A percentile compares a stretch with the other conserved stretches of the same genome.
These are phyloP conservation scores for Megaleporinus macrocephalus DNA, from an alignment of 2,113 vertebrate species.

Conservation along the genomic window DNA sequence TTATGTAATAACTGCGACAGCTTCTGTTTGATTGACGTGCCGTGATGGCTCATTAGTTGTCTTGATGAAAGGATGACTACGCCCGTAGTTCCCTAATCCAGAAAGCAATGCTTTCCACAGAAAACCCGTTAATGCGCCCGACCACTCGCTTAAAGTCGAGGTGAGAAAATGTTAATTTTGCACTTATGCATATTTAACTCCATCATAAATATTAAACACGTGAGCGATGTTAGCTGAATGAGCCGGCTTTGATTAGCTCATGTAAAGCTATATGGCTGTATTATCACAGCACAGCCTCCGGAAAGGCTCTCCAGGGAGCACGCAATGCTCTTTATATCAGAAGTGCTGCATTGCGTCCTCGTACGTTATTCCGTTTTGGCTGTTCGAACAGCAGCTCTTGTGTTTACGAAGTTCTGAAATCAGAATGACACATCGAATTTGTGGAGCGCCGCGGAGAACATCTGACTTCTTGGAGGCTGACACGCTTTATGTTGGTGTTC, in stretches of 20 bases:
- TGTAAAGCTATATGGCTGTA: neutral
- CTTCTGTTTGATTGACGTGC: no score
- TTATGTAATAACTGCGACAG: no score
- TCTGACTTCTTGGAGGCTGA: neutral
- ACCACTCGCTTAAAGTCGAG: neutral
- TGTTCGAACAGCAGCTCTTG: no score
- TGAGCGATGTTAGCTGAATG: neutral
- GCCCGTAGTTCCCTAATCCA: no score
- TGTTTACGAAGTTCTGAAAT: no score
- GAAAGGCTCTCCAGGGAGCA: neutral
- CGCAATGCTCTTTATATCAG: no score
- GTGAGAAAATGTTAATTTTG: neutral
- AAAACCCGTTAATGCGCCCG: neutral
- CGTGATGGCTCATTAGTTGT: no score
- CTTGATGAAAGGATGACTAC: no score
- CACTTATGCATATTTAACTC: neutral
- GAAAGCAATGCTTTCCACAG: no score
- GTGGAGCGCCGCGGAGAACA: neutral
- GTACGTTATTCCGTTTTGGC: neutral
- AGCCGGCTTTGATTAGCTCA: neutral
- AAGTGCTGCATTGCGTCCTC: neutral
- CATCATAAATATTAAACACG: conserved; percentile 3
- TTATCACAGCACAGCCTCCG: neutral
- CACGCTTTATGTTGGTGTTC: no score
- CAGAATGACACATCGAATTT: no score